Evolutionary conservation across 2,113 vertebrate species (phyloP).

Genomic region (Sinocyclocheilus anophthalmus): DNA sequence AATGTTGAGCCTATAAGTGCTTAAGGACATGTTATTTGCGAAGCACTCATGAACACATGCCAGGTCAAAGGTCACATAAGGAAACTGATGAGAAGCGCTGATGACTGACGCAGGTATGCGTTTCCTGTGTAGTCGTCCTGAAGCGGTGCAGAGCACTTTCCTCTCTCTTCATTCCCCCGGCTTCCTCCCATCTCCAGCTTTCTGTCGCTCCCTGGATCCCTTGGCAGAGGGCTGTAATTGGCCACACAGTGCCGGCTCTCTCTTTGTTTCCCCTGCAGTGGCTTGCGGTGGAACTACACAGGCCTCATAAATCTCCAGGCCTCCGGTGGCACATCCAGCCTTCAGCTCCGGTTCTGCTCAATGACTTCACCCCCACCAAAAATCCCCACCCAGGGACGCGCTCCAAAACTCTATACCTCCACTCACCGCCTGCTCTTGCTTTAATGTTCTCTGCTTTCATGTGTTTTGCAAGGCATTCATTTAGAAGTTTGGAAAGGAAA

Average conservation of each 20-base stretch:
- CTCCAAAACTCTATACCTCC: slow-evolving; percentile 50
- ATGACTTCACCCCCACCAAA: slow-evolving; percentile 67
- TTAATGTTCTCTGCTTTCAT: slow-evolving; percentile 1
- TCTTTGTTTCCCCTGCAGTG: slow-evolving; percentile 73
- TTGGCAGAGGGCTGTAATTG: slow-evolving; percentile 68
- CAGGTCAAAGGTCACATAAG: slow-evolving; percentile 8
- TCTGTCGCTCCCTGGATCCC: slow-evolving; percentile 51
- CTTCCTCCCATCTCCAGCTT: slow-evolving; percentile 30
- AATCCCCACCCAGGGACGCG: slow-evolving; percentile 44
- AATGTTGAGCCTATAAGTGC: not conserved
- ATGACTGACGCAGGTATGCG: slow-evolving; percentile 4
- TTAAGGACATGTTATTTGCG: not conserved
- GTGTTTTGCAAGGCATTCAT: slow-evolving; percentile 9
- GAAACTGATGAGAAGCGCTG: not conserved
- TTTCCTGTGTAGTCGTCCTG: slow-evolving; percentile 19
- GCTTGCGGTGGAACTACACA: slow-evolving; percentile 71
- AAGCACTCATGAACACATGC: not conserved
- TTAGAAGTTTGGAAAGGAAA: not conserved
- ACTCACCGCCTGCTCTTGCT: slow-evolving; percentile 29
- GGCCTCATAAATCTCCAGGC: slow-evolving; percentile 75
- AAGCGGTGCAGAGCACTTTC: slow-evolving; percentile 54
- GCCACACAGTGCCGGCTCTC: slow-evolving; percentile 69
- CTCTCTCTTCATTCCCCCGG: slow-evolving; percentile 42
- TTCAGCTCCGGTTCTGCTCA: slow-evolving; percentile 66
- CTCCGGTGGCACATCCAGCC: slow-evolving; percentile 67